Evolutionary conservation across 2,113 vertebrate genomes (phyloP).

Genomic region (Ictalurus furcatus): DNA sequence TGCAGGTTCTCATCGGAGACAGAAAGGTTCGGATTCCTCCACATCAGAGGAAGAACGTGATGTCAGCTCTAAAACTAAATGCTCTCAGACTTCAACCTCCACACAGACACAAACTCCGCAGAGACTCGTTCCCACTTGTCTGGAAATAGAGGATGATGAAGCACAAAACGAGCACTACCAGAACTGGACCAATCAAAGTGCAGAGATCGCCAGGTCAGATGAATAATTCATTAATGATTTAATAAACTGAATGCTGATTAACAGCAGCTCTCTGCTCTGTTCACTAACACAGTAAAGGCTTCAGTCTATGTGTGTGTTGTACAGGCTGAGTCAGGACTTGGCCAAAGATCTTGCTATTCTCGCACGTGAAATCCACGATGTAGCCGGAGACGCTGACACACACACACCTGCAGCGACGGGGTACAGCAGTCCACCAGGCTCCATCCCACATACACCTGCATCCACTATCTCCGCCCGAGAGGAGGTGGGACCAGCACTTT

Average conservation of each 20-base stretch:
- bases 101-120: constrained; percentile 74
- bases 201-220: constrained; percentile 85
- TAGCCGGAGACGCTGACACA: constrained; percentile 86
- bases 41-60: constrained; percentile 93
- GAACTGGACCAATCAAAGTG: constrained; percentile 89
- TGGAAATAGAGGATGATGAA: constrained; percentile 79
- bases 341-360: constrained; percentile 96
- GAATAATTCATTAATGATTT: not conserved
- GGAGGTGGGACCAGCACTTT: constrained; percentile 76
- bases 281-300: not conserved
- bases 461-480: constrained; percentile 89
- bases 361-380: constrained; percentile 92
- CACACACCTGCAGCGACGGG: constrained; percentile 70
- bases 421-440: constrained; percentile 57
- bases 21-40: constrained; percentile 89
- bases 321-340: constrained; percentile 92
- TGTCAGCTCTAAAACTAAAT: constrained; percentile 79
- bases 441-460: constrained; percentile 78
- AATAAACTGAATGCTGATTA: not conserved
- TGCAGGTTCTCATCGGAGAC: constrained; percentile 78
- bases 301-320: constrained; percentile 14
- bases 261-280: not conserved
- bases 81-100: constrained; percentile 80
- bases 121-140: constrained; percentile 59
- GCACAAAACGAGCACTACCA: constrained; percentile 85